phyloP scores from a whole-genome alignment of 2,888 invertebrate species.

The Ectemnius continuus region DNA sequence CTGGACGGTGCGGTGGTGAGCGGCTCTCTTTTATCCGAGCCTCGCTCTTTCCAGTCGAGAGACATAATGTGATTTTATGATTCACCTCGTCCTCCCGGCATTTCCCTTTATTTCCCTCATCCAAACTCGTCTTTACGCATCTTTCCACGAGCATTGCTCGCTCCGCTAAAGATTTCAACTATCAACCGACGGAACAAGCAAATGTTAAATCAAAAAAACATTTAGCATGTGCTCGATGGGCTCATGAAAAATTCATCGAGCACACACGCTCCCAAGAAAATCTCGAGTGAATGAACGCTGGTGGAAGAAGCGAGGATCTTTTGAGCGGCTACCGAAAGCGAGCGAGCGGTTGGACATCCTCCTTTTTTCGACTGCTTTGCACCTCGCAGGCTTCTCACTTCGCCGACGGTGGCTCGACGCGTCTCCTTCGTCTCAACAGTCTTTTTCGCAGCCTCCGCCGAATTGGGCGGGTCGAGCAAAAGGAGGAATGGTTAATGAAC shows the following conservation, averaged over 20 bases:
- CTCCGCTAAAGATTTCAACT: not conserved
- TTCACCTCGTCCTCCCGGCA: slow-evolving; percentile 16
- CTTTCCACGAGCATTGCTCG: not conserved
- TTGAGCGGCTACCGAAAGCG: slow-evolving; percentile 28
- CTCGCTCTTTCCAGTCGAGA: too few species aligned
- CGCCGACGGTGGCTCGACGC: not conserved
- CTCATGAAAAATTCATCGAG: slow-evolving; percentile 30
- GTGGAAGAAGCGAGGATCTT: slow-evolving; percentile 12
- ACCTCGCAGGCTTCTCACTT: not conserved
- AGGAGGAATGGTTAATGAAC: slow-evolving; percentile 8
- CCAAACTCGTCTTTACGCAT: too few species aligned
- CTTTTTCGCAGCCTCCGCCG: slow-evolving; percentile 3
- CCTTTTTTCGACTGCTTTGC: not conserved
- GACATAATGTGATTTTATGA: slow-evolving; percentile 51
- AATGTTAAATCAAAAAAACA: not conserved
- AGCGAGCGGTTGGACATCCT: slow-evolving; percentile 25
- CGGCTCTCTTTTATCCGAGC: too few species aligned
- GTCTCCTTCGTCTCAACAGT: not conserved
- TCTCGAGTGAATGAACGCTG: slow-evolving; percentile 8
- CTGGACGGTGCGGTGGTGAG: too few species aligned
- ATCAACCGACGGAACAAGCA: too few species aligned
- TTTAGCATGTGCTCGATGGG: not conserved
- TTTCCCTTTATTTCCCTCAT: not conserved
- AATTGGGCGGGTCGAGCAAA: slow-evolving; percentile 4
- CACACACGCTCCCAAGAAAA: slow-evolving; percentile 4